Evolutionary conservation across 2,888 invertebrate species (phyloP).

Genomic region (Hofmannophila pseudospretella): DNA sequence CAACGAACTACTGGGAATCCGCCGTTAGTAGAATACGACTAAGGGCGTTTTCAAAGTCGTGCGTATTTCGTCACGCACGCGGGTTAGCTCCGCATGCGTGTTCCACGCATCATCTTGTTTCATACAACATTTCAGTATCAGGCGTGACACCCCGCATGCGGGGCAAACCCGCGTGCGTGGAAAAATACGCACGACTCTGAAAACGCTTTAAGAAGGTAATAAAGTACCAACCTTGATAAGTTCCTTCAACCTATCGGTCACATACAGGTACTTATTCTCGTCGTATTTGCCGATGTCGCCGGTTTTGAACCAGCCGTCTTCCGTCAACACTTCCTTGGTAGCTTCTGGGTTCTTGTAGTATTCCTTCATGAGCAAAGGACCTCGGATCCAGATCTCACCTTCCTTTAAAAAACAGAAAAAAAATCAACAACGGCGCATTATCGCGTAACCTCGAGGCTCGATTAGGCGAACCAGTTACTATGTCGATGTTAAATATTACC

Average conservation of each 20-base stretch:
- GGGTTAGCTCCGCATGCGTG: no score
- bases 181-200: no score
- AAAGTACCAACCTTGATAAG: slow-evolving; percentile 85
- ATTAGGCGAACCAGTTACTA: background rate
- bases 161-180: no score
- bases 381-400: slow-evolving; percentile 85
- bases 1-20: no score
- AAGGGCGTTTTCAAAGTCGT: no score
- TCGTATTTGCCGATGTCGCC: slow-evolving; percentile 86
- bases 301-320: slow-evolving; percentile 87
- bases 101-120: no score
- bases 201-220: no score
- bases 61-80: no score
- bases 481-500: background rate
- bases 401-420: slow-evolving; percentile 57
- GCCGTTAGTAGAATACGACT: no score
- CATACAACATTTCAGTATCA: no score
- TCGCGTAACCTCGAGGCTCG: background rate
- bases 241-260: slow-evolving; percentile 88
- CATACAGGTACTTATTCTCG: slow-evolving; percentile 80
- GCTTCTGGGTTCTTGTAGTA: slow-evolving; percentile 83
- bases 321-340: slow-evolving; percentile 80
- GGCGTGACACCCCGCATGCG: no score
- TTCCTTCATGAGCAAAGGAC: slow-evolving; percentile 83
- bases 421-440: slow-evolving; percentile 1